Conservation (phyloP, 1,140 invertebrate species). For the Solenopsis invicta region DNA sequence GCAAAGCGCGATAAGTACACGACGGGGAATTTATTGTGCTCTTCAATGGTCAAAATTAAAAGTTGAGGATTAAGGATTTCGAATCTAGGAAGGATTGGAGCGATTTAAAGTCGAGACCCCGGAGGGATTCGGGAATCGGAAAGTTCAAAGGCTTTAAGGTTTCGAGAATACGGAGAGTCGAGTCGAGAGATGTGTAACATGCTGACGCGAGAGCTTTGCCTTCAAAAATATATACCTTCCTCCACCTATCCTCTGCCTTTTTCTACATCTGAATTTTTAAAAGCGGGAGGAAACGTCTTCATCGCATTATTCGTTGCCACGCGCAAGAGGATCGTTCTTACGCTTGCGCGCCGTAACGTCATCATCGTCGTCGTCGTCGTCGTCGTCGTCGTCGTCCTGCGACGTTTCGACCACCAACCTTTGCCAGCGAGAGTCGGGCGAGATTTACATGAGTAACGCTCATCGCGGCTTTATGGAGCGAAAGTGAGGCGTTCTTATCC, state of each 20-base stretch:
- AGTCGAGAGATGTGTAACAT: too few species aligned
- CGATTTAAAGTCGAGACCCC: constrained; percentile 7
- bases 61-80: constrained; percentile 43
- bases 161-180: not conserved
- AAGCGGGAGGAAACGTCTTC: not conserved
- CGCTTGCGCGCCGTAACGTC: not conserved
- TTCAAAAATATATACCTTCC: not conserved
- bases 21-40: constrained; percentile 51
- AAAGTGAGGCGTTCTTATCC: constrained; percentile 60
- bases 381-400: not conserved
- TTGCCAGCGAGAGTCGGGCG: constrained; percentile 37
- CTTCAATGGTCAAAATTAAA: constrained; percentile 48
- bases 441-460: constrained; percentile 60
- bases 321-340: not conserved
- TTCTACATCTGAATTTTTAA: not conserved
- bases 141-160: not conserved
- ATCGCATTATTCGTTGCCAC: constrained; percentile 12
- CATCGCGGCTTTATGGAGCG: constrained; percentile 57
- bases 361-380: constrained; percentile 6
- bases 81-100: not conserved
- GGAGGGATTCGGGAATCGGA: not conserved
- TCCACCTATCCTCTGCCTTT: not conserved
- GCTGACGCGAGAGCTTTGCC: not conserved
- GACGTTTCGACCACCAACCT: constrained; percentile 23
- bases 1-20: constrained; percentile 41